Percentiles rank a stretch among this genome's conserved stretches.
These are phyloP conservation scores for Allobates femoralis DNA, from an alignment of 2,797 vertebrate genomes.

Conservation along the genomic window DNA sequence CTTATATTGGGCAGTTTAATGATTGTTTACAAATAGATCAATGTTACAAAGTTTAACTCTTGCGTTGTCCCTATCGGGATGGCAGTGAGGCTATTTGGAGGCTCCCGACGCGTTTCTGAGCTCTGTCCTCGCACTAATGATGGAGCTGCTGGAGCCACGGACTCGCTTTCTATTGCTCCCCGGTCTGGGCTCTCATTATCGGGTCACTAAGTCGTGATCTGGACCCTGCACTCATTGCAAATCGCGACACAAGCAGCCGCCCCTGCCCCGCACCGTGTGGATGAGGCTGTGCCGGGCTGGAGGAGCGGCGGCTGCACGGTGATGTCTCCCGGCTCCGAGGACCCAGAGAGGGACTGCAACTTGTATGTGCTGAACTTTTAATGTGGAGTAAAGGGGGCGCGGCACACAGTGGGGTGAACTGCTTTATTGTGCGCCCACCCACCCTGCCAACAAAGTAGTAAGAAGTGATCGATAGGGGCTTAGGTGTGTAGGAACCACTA, in stretches of 20 bases:
- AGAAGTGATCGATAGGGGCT: constrained; percentile 69
- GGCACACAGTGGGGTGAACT: not conserved
- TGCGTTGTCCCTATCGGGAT: not conserved
- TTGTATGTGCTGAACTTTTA: constrained; percentile 39
- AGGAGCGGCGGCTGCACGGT: too few relatives aligned
- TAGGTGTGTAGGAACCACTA: constrained; percentile 12
- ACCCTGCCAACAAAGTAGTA: constrained; percentile 69
- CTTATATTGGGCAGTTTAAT: not conserved
- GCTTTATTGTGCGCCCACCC: not conserved
- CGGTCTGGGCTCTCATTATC: not conserved
- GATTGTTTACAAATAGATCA: not conserved
- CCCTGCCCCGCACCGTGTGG: not conserved
- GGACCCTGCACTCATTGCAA: not conserved
- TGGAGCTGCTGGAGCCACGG: not conserved
- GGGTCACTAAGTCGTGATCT: not conserved
- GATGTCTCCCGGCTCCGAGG: not conserved
- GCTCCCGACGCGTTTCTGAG: not conserved
- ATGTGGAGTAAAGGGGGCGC: not conserved
- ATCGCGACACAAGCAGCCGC: not conserved
- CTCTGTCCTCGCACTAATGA: not conserved
- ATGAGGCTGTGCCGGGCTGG: not conserved
- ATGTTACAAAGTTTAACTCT: not conserved
- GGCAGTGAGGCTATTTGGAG: not conserved
- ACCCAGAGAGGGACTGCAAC: not conserved
- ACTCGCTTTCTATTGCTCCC: not conserved